Conservation (phyloP, 2,888 invertebrate species). For the Drosophila kambysellisi region DNA sequence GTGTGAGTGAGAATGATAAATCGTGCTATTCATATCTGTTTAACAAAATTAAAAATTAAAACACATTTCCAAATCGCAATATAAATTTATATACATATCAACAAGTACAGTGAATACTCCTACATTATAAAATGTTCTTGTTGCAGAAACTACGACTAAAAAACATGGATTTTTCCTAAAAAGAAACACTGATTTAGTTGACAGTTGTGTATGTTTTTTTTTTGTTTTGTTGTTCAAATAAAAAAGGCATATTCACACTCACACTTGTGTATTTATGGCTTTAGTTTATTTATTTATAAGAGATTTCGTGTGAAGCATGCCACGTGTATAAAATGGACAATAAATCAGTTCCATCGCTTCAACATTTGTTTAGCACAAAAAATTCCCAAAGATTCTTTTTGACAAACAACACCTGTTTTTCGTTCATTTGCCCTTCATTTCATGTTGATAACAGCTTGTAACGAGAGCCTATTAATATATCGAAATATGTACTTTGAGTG, state of each 20-base stretch:
- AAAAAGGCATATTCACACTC: background rate
- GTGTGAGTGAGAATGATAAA: background rate
- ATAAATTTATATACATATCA: background rate
- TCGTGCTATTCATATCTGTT: conserved; percentile 1
- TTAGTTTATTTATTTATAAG: conserved; percentile 40
- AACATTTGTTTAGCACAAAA: conserved; percentile 21
- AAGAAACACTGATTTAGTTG: background rate
- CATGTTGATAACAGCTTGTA: background rate
- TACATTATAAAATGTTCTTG: background rate
- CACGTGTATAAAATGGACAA: conserved; percentile 59
- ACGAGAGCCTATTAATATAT: background rate
- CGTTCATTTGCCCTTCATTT: conserved; percentile 11
- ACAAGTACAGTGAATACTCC: background rate
- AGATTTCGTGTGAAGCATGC: conserved; percentile 43
- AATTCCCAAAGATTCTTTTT: background rate
- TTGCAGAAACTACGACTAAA: background rate
- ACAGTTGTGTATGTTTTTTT: background rate
- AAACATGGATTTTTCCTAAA: background rate
- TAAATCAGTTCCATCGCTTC: conserved; percentile 40
- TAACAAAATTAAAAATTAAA: background rate
- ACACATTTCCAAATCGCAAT: background rate
- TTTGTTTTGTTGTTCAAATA: background rate
- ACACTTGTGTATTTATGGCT: conserved; percentile 33
- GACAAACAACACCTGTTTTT: background rate
- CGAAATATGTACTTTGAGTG: background rate